Percentiles rank a stretch among this genome's conserved stretches.
phyloP scores from a whole-genome alignment of 2,888 invertebrate genomes.

The Protula sp. region DNA sequence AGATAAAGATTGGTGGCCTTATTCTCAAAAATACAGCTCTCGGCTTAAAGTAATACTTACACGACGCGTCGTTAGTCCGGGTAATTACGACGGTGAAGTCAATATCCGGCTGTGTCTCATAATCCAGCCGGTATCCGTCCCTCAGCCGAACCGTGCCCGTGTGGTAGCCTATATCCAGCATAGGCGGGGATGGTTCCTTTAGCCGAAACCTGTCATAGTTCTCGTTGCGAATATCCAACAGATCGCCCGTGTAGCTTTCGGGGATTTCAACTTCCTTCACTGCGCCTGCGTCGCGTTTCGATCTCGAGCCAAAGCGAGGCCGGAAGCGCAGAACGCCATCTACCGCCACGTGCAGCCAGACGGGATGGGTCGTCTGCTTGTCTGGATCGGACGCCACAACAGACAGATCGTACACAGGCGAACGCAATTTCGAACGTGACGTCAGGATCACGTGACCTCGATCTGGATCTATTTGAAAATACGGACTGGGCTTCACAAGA shows the following conservation, averaged over 20 bases:
- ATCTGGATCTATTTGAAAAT: neutral
- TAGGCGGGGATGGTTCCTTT: conserved; percentile 17
- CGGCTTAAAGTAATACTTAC: conserved; percentile 17
- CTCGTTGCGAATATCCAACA: conserved; percentile 14
- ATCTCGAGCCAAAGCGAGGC: neutral
- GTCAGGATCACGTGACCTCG: neutral
- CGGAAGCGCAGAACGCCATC: neutral
- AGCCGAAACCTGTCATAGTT: conserved; percentile 16
- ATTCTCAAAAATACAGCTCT: too few species aligned
- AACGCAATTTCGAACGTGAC: neutral
- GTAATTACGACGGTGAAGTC: conserved; percentile 33
- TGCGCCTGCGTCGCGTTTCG: neutral
- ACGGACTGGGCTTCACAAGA: neutral
- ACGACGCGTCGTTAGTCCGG: conserved; percentile 9
- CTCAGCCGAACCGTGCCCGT: conserved; percentile 17
- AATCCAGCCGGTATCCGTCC: conserved; percentile 56
- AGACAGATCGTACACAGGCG: neutral
- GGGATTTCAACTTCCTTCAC: conserved; percentile 12
- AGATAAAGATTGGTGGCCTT: too few species aligned
- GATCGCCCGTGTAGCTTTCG: conserved; percentile 7
- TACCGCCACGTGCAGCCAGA: neutral
- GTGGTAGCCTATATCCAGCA: conserved; percentile 15
- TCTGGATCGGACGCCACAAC: neutral
- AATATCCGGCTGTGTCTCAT: conserved; percentile 64
- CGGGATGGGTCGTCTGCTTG: neutral